Evolutionary conservation across 1,140 invertebrate genomes (phyloP).

Genomic region (Chlorops oryzae): DNA sequence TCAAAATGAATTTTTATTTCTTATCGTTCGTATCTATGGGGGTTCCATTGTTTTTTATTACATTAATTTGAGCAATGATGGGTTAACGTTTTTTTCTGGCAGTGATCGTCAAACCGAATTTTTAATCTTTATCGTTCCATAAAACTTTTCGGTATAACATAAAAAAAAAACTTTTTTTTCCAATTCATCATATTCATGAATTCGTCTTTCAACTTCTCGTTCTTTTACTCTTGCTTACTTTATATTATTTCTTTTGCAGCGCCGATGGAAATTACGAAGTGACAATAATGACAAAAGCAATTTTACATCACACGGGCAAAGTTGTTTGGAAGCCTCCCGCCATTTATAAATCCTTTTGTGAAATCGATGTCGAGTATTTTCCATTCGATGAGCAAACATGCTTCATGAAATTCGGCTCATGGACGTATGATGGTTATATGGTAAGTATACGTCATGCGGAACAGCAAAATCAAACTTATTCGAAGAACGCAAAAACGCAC

Average conservation of each 20-base stretch:
- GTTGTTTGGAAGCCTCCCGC: conserved; percentile 96
- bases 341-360: conserved; percentile 96
- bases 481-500: too few species aligned
- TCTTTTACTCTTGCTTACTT: background rate
- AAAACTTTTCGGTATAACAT: too few species aligned
- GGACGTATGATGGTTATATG: conserved; percentile 89
- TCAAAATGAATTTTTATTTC: too few species aligned
- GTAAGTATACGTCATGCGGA: conserved; percentile 56
- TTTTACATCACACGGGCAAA: conserved; percentile 84
- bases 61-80: too few species aligned
- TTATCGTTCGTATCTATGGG: too few species aligned
- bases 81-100: too few species aligned
- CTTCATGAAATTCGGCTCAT: conserved; percentile 96
- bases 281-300: conserved; percentile 94
- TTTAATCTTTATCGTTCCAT: too few species aligned
- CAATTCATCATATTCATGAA: conserved; percentile 1
- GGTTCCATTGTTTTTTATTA: too few species aligned
- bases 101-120: too few species aligned
- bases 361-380: conserved; percentile 95
- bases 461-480: too few species aligned
- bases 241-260: conserved; percentile 52
- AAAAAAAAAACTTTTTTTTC: background rate
- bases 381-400: conserved; percentile 95
- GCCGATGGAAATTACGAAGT: conserved; percentile 98
- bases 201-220: background rate